A percentile compares a stretch with the other conserved stretches of the same genome.
Conservation (phyloP, 2,888 invertebrate species). For the Blastobasis adustella region DNA sequence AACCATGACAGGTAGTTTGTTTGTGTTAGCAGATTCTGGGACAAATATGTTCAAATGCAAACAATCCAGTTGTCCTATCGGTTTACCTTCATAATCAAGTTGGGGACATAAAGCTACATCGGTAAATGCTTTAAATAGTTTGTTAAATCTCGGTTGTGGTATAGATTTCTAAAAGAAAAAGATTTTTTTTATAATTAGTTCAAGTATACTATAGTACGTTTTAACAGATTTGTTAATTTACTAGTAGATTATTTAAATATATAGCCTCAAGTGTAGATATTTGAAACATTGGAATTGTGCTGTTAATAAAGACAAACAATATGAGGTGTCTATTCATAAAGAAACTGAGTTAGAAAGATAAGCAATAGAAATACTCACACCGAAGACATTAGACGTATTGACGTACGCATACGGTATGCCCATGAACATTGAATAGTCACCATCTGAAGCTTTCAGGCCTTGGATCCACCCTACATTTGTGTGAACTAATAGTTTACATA, state of each 20-base stretch:
- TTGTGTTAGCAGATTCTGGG: conserved; percentile 33
- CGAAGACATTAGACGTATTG: conserved; percentile 28
- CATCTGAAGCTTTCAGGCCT: conserved; percentile 24
- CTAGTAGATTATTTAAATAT: no score
- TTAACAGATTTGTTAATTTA: no score
- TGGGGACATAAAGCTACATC: conserved; percentile 33
- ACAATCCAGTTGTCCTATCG: conserved; percentile 32
- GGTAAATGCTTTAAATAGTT: conserved; percentile 26
- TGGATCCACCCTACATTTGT: conserved; percentile 22
- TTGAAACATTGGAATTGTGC: no score
- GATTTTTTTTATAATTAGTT: background rate
- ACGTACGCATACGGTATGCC: conserved; percentile 35
- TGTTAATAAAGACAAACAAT: no score
- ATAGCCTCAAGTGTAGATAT: no score
- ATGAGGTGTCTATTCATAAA: no score
- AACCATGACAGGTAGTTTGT: conserved; percentile 43
- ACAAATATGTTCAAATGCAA: conserved; percentile 38
- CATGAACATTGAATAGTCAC: conserved; percentile 30
- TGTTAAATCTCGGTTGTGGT: conserved; percentile 16
- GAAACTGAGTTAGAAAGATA: background rate
- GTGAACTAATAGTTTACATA: conserved; percentile 9
- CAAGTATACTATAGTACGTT: no score
- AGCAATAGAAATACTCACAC: conserved; percentile 21
- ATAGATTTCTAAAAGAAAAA: conserved; percentile 11
- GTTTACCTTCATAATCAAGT: conserved; percentile 18